Conservation (phyloP, 2,113 vertebrate genomes). For the Myrmophylax atrothorax region DNA sequence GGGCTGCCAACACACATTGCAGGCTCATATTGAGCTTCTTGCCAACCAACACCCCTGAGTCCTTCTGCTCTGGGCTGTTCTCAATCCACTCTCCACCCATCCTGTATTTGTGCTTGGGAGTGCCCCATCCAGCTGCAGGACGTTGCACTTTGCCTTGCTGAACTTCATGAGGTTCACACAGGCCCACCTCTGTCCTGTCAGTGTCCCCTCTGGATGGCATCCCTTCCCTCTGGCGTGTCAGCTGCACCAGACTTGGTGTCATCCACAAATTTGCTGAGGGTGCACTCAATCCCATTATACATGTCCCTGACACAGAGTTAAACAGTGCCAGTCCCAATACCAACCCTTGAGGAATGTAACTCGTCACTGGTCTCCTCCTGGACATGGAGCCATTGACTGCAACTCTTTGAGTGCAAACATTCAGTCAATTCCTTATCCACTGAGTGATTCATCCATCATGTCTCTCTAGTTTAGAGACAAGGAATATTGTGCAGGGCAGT, state of each 20-base stretch:
- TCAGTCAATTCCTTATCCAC: neutral
- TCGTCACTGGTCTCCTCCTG: neutral
- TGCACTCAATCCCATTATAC: too few relatives aligned
- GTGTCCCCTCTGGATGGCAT: neutral
- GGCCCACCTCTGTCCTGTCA: neutral
- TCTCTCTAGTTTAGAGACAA: neutral
- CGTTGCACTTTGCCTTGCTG: neutral
- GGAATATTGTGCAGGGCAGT: neutral
- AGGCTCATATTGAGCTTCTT: neutral
- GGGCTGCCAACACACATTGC: neutral
- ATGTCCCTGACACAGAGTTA: neutral
- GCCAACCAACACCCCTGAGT: neutral
- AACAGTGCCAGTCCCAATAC: neutral
- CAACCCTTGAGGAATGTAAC: neutral
- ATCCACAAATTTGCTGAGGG: neutral
- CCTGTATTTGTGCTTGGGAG: neutral
- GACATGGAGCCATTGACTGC: too few relatives aligned
- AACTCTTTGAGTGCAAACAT: neutral
- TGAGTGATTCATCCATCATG: neutral
- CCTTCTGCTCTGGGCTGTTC: neutral
- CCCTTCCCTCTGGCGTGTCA: neutral
- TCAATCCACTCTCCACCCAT: neutral
- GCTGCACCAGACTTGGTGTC: neutral
- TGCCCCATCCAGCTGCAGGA: neutral
- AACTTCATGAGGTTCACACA: neutral